These are phyloP conservation scores for Argynnis bischoffii DNA, from an alignment of 2,888 invertebrate genomes.

Conservation along the genomic window DNA sequence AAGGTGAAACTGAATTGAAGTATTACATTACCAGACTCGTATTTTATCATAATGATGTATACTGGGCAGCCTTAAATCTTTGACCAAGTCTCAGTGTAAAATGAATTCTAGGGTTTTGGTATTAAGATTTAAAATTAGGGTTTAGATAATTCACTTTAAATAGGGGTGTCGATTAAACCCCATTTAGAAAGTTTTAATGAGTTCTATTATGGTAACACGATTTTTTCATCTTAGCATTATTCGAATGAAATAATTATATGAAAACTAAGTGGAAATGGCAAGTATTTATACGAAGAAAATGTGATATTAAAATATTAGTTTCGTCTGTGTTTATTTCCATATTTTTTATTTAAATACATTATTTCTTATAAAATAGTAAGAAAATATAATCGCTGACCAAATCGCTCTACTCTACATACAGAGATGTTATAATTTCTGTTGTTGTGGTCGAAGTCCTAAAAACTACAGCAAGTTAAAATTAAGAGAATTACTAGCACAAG, in stretches of 20 bases:
- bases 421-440: no score
- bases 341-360: no score
- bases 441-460: no score
- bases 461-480: no score
- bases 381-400: no score
- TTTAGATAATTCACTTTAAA: slow-evolving; percentile 1
- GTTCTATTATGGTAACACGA: slow-evolving; percentile 28
- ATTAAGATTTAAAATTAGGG: slow-evolving; percentile 12
- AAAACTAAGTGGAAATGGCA: neutral
- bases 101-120: slow-evolving; percentile 1
- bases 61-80: slow-evolving; percentile 1
- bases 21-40: slow-evolving; percentile 29
- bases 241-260: neutral
- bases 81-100: slow-evolving; percentile 7
- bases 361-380: no score
- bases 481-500: no score
- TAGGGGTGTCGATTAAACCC: slow-evolving; percentile 25
- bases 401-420: no score
- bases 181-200: slow-evolving; percentile 33
- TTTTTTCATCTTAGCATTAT: slow-evolving; percentile 4
- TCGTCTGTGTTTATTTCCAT: neutral
- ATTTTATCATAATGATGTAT: slow-evolving; percentile 30
- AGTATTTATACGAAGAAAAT: neutral
- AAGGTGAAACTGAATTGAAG: slow-evolving; percentile 24
- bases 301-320: neutral